These are phyloP conservation scores for Oscheius onirici DNA, from an alignment of 2,888 invertebrate genomes.

Conservation along the genomic window DNA sequence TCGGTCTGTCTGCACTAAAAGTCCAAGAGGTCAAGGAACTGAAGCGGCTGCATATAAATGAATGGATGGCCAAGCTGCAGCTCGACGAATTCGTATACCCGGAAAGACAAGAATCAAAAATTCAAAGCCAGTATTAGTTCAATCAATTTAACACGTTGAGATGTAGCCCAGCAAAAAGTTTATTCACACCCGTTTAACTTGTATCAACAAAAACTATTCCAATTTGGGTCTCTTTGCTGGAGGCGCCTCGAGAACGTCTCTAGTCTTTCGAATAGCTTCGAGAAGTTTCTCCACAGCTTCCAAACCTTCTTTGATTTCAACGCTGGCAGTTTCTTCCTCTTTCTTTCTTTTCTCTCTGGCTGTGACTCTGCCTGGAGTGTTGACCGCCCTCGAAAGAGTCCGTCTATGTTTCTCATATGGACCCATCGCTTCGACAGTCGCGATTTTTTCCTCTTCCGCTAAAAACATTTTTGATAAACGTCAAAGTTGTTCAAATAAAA, in stretches of 20 bases:
- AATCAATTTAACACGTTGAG: too few relatives aligned
- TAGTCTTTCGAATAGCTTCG: neutral
- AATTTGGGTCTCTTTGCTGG: neutral
- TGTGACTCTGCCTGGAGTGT: neutral
- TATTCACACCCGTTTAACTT: too few relatives aligned
- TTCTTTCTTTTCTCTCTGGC: neutral
- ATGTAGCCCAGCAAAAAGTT: too few relatives aligned
- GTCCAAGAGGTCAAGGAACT: too few relatives aligned
- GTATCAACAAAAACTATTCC: neutral
- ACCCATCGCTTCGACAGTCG: neutral
- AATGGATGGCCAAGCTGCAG: too few relatives aligned
- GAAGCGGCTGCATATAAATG: too few relatives aligned
- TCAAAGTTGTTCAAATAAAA: neutral
- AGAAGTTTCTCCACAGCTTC: constrained; percentile 7
- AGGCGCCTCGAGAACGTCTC: neutral
- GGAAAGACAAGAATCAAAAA: too few relatives aligned
- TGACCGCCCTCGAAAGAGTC: constrained; percentile 9
- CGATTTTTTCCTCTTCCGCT: constrained; percentile 5
- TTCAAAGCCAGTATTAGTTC: too few relatives aligned
- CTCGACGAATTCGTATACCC: too few relatives aligned
- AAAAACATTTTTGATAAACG: neutral
- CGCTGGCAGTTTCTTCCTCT: neutral
- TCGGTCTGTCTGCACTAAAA: too few relatives aligned
- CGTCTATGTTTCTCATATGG: constrained; percentile 17
- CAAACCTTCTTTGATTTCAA: neutral